These are phyloP conservation scores for Falcunculus frontatus DNA, from an alignment of 2,113 vertebrate species.

Conservation along the genomic window DNA sequence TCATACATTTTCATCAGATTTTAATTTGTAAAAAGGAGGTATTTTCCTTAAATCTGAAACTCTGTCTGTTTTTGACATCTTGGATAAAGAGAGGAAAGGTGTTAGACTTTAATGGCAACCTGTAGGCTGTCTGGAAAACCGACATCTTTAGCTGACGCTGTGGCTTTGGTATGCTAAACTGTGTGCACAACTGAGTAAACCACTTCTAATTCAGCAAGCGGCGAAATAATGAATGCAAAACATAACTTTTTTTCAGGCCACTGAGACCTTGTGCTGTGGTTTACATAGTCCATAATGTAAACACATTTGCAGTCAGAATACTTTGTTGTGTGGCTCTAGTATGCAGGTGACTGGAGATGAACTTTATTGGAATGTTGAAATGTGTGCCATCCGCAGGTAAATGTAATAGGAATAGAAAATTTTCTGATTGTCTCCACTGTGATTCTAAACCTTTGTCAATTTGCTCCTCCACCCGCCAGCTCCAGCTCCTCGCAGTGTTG, in stretches of 20 bases:
- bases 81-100: not conserved
- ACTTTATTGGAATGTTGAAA: not conserved
- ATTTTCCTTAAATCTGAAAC: not conserved
- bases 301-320: not conserved
- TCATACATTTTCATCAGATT: not conserved
- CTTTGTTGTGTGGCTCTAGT: not conserved
- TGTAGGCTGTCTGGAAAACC: not conserved
- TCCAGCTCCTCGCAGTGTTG: not conserved
- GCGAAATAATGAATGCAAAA: not conserved
- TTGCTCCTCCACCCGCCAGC: not conserved
- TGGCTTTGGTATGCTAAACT: not conserved
- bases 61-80: not conserved
- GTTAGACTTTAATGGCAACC: not conserved
- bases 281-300: not conserved
- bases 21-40: not conserved
- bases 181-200: not conserved
- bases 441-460: not conserved
- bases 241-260: not conserved
- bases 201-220: not conserved
- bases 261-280: not conserved
- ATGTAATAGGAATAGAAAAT: not conserved
- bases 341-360: not conserved
- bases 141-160: not conserved
- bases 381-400: not conserved
- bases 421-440: not conserved